Percentiles rank a stretch among this genome's conserved stretches.
These are phyloP conservation scores for Nematolebias whitei DNA, from an alignment of 2,113 vertebrate species.

Conservation along the genomic window DNA sequence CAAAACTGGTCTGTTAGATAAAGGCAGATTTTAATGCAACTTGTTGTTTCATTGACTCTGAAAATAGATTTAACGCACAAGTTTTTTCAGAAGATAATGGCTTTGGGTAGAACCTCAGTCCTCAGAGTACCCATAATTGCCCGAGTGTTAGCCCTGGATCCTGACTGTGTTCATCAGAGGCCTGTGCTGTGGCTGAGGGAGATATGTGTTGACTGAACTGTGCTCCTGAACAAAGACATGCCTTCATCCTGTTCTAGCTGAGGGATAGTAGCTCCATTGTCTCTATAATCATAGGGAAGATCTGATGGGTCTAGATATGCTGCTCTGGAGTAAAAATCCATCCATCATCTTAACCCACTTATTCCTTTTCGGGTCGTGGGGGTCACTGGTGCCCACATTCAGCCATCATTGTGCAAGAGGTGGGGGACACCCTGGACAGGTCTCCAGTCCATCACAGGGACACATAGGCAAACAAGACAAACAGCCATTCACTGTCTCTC, in stretches of 20 bases:
- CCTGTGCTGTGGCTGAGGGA: conserved; percentile 30
- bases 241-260: conserved; percentile 38
- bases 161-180: conserved; percentile 12
- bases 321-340: conserved; percentile 49
- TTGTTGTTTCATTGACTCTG: not conserved
- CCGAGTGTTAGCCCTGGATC: not conserved
- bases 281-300: conserved; percentile 26
- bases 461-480: no score
- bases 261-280: conserved; percentile 60
- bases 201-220: conserved; percentile 41
- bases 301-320: conserved; percentile 35
- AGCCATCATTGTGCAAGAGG: no score
- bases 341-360: no score
- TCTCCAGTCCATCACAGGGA: no score
- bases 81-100: no score
- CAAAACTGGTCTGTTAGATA: no score
- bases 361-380: no score
- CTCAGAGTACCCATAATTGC: not conserved
- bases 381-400: no score
- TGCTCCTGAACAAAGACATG: conserved; percentile 47
- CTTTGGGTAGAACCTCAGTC: not conserved
- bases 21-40: no score
- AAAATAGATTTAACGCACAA: no score
- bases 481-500: no score
- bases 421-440: no score